Evolutionary conservation across 2,888 invertebrate species (phyloP).

Genomic region (Idaea dimidiata): DNA sequence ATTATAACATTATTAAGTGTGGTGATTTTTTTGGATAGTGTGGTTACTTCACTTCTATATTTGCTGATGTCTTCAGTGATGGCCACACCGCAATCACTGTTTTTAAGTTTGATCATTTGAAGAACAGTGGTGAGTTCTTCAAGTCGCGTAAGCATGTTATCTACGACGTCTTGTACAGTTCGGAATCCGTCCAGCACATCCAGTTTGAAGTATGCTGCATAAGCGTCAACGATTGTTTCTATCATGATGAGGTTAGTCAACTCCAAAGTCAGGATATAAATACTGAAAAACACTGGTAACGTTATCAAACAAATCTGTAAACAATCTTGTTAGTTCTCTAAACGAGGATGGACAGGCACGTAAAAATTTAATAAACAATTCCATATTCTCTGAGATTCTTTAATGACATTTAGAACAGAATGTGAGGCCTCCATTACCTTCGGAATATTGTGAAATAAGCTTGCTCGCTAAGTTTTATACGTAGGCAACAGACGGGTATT

Average conservation of each 20-base stretch:
- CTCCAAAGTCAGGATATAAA: constrained; percentile 72
- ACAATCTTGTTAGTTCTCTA: constrained; percentile 58
- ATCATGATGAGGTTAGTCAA: constrained; percentile 60
- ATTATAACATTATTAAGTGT: constrained; percentile 77
- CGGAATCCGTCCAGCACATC: constrained; percentile 78
- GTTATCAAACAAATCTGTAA: constrained; percentile 60
- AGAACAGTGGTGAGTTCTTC: constrained; percentile 84
- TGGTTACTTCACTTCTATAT: constrained; percentile 74
- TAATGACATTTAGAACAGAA: constrained; percentile 11
- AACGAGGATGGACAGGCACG: constrained; percentile 53
- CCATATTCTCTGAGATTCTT: constrained; percentile 43
- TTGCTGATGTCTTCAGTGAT: constrained; percentile 78
- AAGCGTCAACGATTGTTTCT: constrained; percentile 75
- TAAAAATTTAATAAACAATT: constrained; percentile 56
- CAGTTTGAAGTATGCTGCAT: constrained; percentile 77
- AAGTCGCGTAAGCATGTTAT: constrained; percentile 84
- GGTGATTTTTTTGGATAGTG: constrained; percentile 77
- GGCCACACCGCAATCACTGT: constrained; percentile 64
- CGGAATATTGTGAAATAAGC: constrained; percentile 32
- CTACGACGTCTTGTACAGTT: constrained; percentile 82
- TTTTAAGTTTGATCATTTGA: constrained; percentile 76
- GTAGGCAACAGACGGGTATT: constrained; percentile 11
- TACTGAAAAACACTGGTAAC: constrained; percentile 61
- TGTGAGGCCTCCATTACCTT: constrained; percentile 32
- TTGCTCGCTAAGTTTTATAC: constrained; percentile 9